A percentile compares a stretch with the other conserved stretches of the same genome.
Evolutionary conservation across 2,113 vertebrate genomes (phyloP).

Genomic region (Grammomys dolichurus): DNA sequence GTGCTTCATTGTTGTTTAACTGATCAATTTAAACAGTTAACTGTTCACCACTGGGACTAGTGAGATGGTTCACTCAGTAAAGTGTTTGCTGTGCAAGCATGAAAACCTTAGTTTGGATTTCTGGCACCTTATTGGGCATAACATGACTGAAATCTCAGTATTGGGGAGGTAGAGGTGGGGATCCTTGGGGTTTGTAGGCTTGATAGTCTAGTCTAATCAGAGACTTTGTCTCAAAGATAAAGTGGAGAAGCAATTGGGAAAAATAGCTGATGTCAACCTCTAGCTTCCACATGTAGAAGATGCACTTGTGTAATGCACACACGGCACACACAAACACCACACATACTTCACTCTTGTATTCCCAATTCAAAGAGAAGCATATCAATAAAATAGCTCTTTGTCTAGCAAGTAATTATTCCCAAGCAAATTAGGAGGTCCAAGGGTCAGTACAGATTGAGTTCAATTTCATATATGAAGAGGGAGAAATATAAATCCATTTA

Average conservation of each 20-base stretch:
- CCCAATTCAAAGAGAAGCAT: slow-evolving; percentile 45
- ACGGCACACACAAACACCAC: not conserved
- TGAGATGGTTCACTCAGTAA: not conserved
- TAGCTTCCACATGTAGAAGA: not conserved
- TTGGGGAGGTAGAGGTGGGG: not conserved
- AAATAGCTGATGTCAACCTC: not conserved
- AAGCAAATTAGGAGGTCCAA: slow-evolving; percentile 1
- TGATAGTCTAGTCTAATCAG: not conserved
- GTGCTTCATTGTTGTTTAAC: slow-evolving; percentile 44
- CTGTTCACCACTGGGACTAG: not conserved
- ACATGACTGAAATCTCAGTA: not conserved
- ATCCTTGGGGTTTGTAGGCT: not conserved
- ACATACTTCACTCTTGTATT: slow-evolving; percentile 21
- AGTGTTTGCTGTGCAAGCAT: not conserved
- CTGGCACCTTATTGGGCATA: not conserved
- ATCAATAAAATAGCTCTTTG: slow-evolving; percentile 32
- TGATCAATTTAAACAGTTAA: slow-evolving; percentile 38
- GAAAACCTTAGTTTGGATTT: not conserved
- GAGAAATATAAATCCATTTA: slow-evolving; percentile 13
- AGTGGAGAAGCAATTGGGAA: no score
- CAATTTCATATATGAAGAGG: not conserved
- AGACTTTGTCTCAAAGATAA: not conserved
- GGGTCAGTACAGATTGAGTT: slow-evolving; percentile 3
- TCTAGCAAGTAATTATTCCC: slow-evolving; percentile 44
- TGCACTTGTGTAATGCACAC: not conserved